Percentiles rank a stretch among this genome's conserved stretches.
These are phyloP conservation scores for Siphamia tubifer DNA, from an alignment of 2,113 vertebrate genomes.

Conservation along the genomic window DNA sequence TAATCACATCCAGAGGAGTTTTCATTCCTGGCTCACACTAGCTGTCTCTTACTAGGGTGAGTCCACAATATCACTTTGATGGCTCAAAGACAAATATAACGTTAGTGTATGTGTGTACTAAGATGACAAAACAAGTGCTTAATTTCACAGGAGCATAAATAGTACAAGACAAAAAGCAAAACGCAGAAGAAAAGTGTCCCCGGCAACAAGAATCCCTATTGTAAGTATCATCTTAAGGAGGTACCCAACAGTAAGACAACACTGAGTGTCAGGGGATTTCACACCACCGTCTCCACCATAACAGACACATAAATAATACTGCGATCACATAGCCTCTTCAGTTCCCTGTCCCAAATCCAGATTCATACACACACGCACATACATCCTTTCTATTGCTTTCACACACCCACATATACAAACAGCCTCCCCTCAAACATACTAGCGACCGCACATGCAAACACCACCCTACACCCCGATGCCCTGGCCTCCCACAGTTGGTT, in stretches of 20 bases:
- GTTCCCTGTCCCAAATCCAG: constrained; percentile 16
- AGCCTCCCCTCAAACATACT: constrained; percentile 28
- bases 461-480: constrained; percentile 45
- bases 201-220: neutral
- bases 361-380: constrained; percentile 28
- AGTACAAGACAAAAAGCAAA: neutral
- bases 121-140: neutral
- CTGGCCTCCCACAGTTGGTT: constrained; percentile 58
- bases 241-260: constrained; percentile 13
- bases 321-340: constrained; percentile 25
- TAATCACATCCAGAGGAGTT: no score
- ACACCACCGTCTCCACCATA: constrained; percentile 27
- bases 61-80: no score
- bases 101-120: no score
- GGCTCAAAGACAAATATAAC: no score
- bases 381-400: constrained; percentile 38
- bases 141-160: no score
- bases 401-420: constrained; percentile 48
- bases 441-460: constrained; percentile 62
- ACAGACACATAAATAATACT: constrained; percentile 40
- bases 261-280: constrained; percentile 45
- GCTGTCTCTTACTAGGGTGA: no score
- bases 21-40: no score
- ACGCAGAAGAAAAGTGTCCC: neutral
- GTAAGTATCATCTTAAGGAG: constrained; percentile 1